Evolutionary conservation across 2,888 invertebrate genomes (phyloP).

Genomic region (Macrophya annulata): DNA sequence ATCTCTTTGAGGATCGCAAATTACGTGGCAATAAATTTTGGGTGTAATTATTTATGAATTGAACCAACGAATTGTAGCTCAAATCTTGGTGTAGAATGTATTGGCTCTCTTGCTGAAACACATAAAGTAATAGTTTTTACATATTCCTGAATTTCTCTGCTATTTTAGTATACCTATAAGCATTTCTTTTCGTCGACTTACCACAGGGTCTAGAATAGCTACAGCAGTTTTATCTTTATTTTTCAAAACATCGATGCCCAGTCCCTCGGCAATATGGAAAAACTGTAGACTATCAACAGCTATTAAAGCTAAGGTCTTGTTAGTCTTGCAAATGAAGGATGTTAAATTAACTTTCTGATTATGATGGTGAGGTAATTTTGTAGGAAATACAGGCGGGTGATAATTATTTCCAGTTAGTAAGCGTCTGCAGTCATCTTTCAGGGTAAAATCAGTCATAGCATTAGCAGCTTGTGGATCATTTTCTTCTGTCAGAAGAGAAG

Average conservation of each 20-base stretch:
- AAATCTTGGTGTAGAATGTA: slow-evolving; percentile 82
- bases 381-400: slow-evolving; percentile 71
- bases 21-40: slow-evolving; percentile 77
- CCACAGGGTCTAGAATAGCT: slow-evolving; percentile 87
- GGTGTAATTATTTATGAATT: slow-evolving; percentile 81
- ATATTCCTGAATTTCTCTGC: background rate
- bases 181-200: slow-evolving; percentile 74
- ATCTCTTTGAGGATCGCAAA: slow-evolving; percentile 72
- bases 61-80: slow-evolving; percentile 75
- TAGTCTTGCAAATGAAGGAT: slow-evolving; percentile 77
- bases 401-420: slow-evolving; percentile 75
- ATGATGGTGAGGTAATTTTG: slow-evolving; percentile 69
- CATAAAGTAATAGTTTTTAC: slow-evolving; percentile 57
- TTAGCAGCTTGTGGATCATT: slow-evolving; percentile 81
- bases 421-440: slow-evolving; percentile 70
- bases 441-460: slow-evolving; percentile 77
- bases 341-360: slow-evolving; percentile 65
- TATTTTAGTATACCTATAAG: background rate
- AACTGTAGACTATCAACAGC: slow-evolving; percentile 89
- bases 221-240: slow-evolving; percentile 85
- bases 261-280: slow-evolving; percentile 87
- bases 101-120: slow-evolving; percentile 86
- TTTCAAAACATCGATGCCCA: slow-evolving; percentile 86
- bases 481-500: slow-evolving; percentile 36
- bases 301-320: slow-evolving; percentile 84